A percentile compares a stretch with the other conserved stretches of the same genome.
phyloP scores from a whole-genome alignment of 2,113 vertebrate genomes.

The Muscicapa adusta region DNA sequence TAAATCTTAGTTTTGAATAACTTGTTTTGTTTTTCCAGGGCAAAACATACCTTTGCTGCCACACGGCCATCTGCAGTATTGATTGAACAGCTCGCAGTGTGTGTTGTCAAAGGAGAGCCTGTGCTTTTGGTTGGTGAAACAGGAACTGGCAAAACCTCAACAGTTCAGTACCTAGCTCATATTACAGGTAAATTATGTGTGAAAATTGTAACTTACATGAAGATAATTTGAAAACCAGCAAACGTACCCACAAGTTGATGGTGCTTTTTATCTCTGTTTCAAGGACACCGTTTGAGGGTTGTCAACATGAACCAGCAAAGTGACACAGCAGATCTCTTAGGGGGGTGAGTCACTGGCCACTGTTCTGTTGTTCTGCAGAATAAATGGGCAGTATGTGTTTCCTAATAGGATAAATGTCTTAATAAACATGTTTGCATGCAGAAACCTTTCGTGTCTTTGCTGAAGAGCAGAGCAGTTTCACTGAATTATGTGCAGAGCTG shows the following conservation, averaged over 20 bases:
- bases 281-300: constrained; percentile 87
- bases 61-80: constrained; percentile 88
- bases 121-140: constrained; percentile 96
- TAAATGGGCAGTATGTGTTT: neutral
- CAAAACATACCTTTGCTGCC: constrained; percentile 86
- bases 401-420: neutral
- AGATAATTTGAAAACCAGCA: neutral
- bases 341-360: constrained; percentile 81
- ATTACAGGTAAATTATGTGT: constrained; percentile 79
- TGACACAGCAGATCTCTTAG: constrained; percentile 92
- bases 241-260: neutral
- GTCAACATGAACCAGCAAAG: constrained; percentile 99
- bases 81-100: constrained; percentile 90
- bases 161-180: constrained; percentile 89
- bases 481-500: neutral
- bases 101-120: constrained; percentile 85
- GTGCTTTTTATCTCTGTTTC: neutral
- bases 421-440: neutral
- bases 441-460: neutral
- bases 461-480: neutral
- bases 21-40: constrained; percentile 61
- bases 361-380: neutral
- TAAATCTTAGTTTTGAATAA: neutral
- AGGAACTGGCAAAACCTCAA: constrained; percentile 94
- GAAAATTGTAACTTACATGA: neutral